These are phyloP conservation scores for Orycteropus afer DNA, from an alignment of 2,113 vertebrate species.

Conservation along the genomic window DNA sequence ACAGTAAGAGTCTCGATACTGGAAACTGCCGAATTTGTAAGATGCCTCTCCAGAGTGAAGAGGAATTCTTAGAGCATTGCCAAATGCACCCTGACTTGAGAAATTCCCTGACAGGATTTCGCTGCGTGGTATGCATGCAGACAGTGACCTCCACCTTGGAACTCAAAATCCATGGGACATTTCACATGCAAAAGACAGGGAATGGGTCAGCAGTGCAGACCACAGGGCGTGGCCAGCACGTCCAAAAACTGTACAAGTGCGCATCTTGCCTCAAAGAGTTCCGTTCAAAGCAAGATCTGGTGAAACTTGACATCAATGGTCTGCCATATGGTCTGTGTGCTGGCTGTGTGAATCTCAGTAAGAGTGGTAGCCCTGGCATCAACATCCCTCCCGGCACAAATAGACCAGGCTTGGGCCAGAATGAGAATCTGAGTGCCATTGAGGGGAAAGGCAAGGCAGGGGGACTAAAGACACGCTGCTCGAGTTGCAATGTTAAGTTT, in stretches of 20 bases:
- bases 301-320: constrained; percentile 98
- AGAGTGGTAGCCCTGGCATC: constrained; percentile 94
- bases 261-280: constrained; percentile 99
- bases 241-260: constrained; percentile 95
- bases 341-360: constrained; percentile 94
- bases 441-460: constrained; percentile 93
- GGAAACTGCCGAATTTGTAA: constrained; percentile 99
- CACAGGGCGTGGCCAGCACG: constrained; percentile 85
- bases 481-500: constrained; percentile 99
- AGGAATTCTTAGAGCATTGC: constrained; percentile 99
- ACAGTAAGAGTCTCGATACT: constrained; percentile 99
- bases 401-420: constrained; percentile 88
- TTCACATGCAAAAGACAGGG: constrained; percentile 99
- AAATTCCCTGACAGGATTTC: constrained; percentile 98
- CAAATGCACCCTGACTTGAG: constrained; percentile 99
- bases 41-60: constrained; percentile 98
- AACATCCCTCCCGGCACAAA: constrained; percentile 90
- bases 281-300: constrained; percentile 96
- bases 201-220: constrained; percentile 88
- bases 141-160: constrained; percentile 99
- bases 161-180: constrained; percentile 99
- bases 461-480: constrained; percentile 95
- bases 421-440: constrained; percentile 91
- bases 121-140: constrained; percentile 99
- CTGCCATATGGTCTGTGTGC: constrained; percentile 97